Percentiles rank a stretch among this genome's conserved stretches.
These are phyloP conservation scores for Chelonoidis abingdonii DNA, from an alignment of 2,113 vertebrate genomes.

Conservation along the genomic window DNA sequence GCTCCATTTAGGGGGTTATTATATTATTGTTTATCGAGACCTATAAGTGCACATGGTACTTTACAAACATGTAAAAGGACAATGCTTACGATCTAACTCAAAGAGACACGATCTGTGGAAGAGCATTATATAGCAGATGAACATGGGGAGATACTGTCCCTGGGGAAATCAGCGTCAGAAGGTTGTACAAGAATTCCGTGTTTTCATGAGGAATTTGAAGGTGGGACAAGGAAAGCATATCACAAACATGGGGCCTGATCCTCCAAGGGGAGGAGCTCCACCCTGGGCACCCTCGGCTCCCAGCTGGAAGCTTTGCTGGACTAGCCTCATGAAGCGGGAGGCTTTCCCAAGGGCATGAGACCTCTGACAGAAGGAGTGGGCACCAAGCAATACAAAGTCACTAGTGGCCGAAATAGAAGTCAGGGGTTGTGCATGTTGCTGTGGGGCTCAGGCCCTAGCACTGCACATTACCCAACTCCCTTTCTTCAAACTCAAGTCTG, in stretches of 20 bases:
- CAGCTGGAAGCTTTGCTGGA: background rate
- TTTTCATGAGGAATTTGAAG: background rate
- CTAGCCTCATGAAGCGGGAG: background rate
- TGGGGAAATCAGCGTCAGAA: background rate
- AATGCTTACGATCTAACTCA: background rate
- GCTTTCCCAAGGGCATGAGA: background rate
- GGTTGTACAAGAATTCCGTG: rapidly evolving
- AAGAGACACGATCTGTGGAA: rapidly evolving
- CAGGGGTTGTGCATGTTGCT: background rate
- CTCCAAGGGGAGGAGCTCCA: too few species aligned
- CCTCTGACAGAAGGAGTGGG: background rate
- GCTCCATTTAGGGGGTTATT: background rate
- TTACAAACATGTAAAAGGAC: background rate
- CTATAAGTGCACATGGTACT: background rate
- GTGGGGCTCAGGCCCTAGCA: background rate
- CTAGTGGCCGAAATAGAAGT: background rate
- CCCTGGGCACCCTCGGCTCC: background rate
- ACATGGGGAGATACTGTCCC: background rate
- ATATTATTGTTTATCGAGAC: background rate
- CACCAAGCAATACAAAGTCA: background rate
- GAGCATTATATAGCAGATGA: rapidly evolving
- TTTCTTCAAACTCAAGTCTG: background rate
- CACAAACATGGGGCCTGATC: background rate
- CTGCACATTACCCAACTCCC: rapidly evolving
- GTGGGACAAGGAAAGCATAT: background rate